Percentiles rank a stretch among this genome's conserved stretches.
Evolutionary conservation across 2,888 invertebrate species (phyloP).

Genomic region (Apocheima hispidaria): DNA sequence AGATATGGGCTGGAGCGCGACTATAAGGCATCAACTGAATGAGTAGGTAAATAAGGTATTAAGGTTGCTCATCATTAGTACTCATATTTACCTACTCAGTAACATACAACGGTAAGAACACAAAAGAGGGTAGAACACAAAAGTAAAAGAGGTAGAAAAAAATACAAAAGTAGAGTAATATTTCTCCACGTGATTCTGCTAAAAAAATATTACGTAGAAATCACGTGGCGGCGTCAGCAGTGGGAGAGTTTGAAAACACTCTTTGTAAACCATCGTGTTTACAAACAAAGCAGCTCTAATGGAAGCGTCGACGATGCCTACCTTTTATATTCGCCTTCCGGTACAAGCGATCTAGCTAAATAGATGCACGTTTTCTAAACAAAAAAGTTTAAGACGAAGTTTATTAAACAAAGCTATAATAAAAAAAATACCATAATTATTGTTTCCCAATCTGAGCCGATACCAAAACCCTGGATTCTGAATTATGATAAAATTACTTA

Average conservation of each 20-base stretch:
- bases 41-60: not conserved
- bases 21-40: too few species aligned
- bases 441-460: not conserved
- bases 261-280: constrained; percentile 71
- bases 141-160: not conserved
- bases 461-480: constrained; percentile 6
- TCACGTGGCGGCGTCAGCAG: constrained; percentile 59
- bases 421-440: too few species aligned
- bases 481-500: constrained; percentile 2
- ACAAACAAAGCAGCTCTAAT: constrained; percentile 62
- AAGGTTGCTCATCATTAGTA: too few species aligned
- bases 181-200: constrained; percentile 7
- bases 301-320: constrained; percentile 26
- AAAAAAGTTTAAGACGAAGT: constrained; percentile 4
- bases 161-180: not conserved
- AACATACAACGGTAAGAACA: too few species aligned
- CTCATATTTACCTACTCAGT: too few species aligned
- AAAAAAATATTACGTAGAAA: constrained; percentile 31
- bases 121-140: not conserved
- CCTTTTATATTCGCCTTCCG: constrained; percentile 57
- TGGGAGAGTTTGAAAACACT: constrained; percentile 68
- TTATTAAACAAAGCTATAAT: not conserved
- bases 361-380: constrained; percentile 14
- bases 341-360: constrained; percentile 28
- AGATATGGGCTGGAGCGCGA: too few species aligned